Percentiles rank a stretch among this genome's conserved stretches.
Conservation (phyloP, 2,797 vertebrate species). For the Mionectes olivaceus region DNA sequence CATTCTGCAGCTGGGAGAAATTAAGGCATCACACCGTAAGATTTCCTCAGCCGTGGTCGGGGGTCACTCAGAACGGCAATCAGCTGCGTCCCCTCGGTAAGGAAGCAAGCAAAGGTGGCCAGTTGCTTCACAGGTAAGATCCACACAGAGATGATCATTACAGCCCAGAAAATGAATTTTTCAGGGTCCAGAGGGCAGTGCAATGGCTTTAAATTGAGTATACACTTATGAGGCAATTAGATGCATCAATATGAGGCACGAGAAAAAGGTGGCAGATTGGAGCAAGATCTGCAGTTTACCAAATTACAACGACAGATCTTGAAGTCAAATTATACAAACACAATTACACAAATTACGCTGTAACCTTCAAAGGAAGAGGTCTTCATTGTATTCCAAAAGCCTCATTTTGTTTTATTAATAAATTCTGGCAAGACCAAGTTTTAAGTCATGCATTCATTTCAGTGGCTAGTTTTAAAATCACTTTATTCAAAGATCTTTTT, state of each 20-base stretch:
- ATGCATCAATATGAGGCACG: not conserved
- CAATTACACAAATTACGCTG: conserved; percentile 60
- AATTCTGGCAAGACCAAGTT: conserved; percentile 51
- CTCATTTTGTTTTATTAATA: conserved; percentile 51
- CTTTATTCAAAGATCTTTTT: conserved; percentile 47
- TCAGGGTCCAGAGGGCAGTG: conserved; percentile 16
- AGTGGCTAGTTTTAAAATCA: conserved; percentile 28
- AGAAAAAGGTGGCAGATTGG: conserved; percentile 33
- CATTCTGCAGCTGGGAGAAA: conserved; percentile 39
- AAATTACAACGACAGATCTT: conserved; percentile 48
- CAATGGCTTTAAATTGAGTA: conserved; percentile 18
- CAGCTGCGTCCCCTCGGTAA: conserved; percentile 48
- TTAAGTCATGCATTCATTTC: conserved; percentile 57
- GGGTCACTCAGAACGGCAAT: conserved; percentile 61
- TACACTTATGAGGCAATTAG: conserved; percentile 40
- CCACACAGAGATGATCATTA: conserved; percentile 52
- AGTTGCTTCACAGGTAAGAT: conserved; percentile 66
- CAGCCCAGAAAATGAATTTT: conserved; percentile 50
- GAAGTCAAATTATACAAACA: conserved; percentile 62
- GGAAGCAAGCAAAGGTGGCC: conserved; percentile 61
- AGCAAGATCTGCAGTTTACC: conserved; percentile 57
- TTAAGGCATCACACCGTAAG: not conserved
- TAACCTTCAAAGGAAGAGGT: conserved; percentile 63
- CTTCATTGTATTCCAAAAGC: conserved; percentile 39
- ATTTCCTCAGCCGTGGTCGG: conserved; percentile 15